Conservation (phyloP, 2,113 vertebrate genomes). For the Callocephalon fimbriatum region DNA sequence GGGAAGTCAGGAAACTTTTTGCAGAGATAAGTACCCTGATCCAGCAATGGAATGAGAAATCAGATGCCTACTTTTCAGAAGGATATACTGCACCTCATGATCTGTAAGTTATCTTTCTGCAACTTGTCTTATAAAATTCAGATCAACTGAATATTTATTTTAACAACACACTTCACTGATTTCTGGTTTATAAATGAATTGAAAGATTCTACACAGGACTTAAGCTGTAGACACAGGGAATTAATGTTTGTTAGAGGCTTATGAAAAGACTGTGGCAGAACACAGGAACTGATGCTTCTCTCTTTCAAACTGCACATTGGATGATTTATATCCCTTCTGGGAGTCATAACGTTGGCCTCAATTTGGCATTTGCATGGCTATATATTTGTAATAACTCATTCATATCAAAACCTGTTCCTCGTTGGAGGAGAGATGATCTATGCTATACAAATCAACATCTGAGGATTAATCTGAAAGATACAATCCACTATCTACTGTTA, state of each 20-base stretch:
- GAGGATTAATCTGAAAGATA: neutral
- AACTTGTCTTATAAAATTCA: neutral
- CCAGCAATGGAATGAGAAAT: conserved; percentile 18
- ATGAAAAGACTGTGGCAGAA: neutral
- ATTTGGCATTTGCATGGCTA: neutral
- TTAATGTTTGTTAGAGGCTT: neutral
- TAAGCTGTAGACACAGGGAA: neutral
- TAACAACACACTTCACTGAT: neutral
- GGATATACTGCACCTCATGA: neutral
- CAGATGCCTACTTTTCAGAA: neutral
- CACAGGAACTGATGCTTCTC: neutral
- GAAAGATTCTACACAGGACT: neutral
- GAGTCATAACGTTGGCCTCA: neutral
- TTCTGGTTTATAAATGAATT: neutral
- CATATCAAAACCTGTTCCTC: neutral
- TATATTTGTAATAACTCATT: neutral
- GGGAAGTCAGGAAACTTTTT: neutral
- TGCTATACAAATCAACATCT: neutral
- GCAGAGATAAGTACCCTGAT: neutral
- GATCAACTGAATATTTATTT: neutral
- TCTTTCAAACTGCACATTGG: neutral
- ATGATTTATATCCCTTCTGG: rapidly evolving
- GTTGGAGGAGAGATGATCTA: neutral
- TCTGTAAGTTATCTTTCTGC: conserved; percentile 52
- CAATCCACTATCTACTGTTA: neutral